phyloP scores from a whole-genome alignment of 2,888 invertebrate species.

The Trimorus sp. region DNA sequence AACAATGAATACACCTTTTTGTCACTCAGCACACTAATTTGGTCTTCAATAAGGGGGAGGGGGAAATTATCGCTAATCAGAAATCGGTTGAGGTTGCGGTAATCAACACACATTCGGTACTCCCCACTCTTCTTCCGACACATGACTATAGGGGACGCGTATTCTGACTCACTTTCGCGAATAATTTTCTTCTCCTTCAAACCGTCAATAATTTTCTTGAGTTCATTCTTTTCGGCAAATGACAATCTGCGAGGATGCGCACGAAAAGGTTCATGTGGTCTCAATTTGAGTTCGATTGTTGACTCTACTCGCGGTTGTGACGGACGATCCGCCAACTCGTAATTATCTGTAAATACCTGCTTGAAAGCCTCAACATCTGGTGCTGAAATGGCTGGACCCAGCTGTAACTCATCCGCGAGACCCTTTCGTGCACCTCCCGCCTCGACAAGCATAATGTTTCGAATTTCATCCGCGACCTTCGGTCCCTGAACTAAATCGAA shows the following conservation, averaged over 20 bases:
- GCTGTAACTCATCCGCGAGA: conserved; percentile 2
- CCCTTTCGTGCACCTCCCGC: not conserved
- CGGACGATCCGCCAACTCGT: conserved; percentile 5
- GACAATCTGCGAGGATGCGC: conserved; percentile 19
- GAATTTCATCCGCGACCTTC: too few relatives aligned
- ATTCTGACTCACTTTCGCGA: conserved; percentile 6
- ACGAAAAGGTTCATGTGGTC: conserved; percentile 16
- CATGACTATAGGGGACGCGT: conserved; percentile 28
- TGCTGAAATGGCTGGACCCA: not conserved
- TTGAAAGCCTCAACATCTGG: not conserved
- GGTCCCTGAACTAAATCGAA: too few relatives aligned
- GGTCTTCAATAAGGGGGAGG: conserved; percentile 14
- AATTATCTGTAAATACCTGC: not conserved
- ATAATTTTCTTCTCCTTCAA: conserved; percentile 1
- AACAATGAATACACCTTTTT: conserved; percentile 1
- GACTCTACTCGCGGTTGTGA: not conserved
- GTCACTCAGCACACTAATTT: not conserved
- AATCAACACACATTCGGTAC: conserved; percentile 22
- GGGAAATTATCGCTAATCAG: conserved; percentile 23
- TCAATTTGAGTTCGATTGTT: not conserved
- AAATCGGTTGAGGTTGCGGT: conserved; percentile 7
- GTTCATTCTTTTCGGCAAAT: too few relatives aligned
- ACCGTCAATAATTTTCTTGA: not conserved
- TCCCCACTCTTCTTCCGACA: conserved; percentile 19
- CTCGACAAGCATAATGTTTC: too few relatives aligned